phyloP scores from a whole-genome alignment of 2,888 invertebrate genomes.

The Fragum whitleyi region DNA sequence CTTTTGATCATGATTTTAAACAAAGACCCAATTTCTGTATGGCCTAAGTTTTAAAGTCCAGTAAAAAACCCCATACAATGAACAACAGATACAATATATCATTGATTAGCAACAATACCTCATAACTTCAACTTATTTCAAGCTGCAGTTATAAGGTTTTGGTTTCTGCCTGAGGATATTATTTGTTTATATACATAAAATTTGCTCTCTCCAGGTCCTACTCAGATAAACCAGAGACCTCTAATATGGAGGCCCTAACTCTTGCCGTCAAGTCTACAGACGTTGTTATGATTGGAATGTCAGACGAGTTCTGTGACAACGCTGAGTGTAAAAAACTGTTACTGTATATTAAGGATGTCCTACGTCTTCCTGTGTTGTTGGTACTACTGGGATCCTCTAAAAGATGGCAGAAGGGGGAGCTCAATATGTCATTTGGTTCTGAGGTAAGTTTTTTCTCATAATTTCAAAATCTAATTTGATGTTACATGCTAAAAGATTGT shows the following conservation, averaged over 20 bases:
- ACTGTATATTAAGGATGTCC: constrained; percentile 75
- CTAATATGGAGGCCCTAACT: constrained; percentile 76
- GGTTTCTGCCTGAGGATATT: no score
- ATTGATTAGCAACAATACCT: no score
- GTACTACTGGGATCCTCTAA: constrained; percentile 76
- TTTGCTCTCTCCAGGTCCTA: constrained; percentile 76
- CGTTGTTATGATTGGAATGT: constrained; percentile 80
- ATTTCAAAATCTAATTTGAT: background rate
- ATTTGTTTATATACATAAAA: no score
- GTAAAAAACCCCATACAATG: no score
- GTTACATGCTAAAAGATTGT: background rate
- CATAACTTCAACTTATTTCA: no score
- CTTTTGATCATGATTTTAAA: no score
- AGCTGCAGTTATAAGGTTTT: no score
- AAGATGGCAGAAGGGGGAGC: constrained; percentile 77
- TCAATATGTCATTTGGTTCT: constrained; percentile 71
- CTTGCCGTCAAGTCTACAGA: constrained; percentile 77
- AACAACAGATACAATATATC: no score
- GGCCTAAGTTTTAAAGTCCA: no score
- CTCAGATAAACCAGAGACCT: constrained; percentile 75
- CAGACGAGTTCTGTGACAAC: constrained; percentile 79
- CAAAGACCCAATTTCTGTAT: no score
- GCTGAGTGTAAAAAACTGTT: constrained; percentile 75
- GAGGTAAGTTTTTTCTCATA: constrained; percentile 63
- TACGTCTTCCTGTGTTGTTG: constrained; percentile 77